A percentile compares a stretch with the other conserved stretches of the same genome.
phyloP scores from a whole-genome alignment of 2,113 vertebrate genomes.

The Lophochroa leadbeateri region DNA sequence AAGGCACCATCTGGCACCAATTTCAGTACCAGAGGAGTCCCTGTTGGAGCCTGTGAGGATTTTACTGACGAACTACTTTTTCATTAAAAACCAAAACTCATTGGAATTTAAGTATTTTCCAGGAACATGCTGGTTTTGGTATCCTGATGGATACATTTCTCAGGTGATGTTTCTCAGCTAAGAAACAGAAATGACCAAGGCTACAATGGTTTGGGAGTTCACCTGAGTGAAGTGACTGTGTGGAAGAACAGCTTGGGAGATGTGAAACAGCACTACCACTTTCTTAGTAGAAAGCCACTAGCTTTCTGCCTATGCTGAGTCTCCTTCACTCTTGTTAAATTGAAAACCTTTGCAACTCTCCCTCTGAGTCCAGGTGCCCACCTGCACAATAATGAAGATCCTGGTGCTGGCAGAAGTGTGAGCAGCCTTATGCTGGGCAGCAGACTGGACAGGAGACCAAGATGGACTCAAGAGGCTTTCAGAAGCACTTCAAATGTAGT shows the following conservation, averaged over 20 bases:
- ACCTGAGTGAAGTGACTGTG: neutral
- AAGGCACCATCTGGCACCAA: constrained; percentile 38
- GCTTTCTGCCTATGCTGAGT: neutral
- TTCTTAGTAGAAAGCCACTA: neutral
- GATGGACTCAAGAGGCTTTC: neutral
- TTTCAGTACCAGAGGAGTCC: constrained; percentile 8
- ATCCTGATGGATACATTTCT: neutral
- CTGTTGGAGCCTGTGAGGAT: neutral
- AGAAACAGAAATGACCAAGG: neutral
- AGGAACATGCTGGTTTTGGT: neutral
- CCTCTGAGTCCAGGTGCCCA: neutral
- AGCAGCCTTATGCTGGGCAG: neutral
- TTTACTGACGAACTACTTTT: constrained; percentile 3
- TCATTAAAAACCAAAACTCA: neutral
- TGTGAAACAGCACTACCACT: neutral
- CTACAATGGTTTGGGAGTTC: neutral
- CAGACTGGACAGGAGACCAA: neutral
- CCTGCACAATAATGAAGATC: neutral
- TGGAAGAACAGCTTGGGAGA: neutral
- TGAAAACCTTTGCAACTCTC: neutral
- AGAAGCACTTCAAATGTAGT: neutral
- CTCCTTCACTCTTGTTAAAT: neutral
- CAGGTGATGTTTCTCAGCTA: neutral
- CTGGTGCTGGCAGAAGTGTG: neutral
- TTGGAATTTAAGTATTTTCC: neutral